Evolutionary conservation across 2,113 vertebrate species (phyloP), one percentile per base, ranked within the genome.

Genomic region (Hiodon tergisus): DNA sequence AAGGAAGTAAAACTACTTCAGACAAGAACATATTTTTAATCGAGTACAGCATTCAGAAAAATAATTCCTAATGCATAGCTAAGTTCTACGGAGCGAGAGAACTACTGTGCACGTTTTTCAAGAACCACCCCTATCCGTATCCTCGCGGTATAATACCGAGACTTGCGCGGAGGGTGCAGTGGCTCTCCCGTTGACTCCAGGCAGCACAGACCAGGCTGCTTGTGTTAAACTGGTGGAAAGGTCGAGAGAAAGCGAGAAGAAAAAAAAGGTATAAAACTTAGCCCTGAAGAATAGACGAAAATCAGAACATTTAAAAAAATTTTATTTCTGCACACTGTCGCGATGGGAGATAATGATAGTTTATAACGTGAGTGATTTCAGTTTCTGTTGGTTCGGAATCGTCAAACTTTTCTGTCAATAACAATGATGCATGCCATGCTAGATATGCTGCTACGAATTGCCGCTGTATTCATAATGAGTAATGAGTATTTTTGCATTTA

Each of bases 331-430:
- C 13, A 50, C 3, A 31, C 46, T 16, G 14, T 51, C 3, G 7
- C 47, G 6, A 57, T 6, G 50, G 1, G 7, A 31, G 6, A 5
- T 4, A 6, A 11, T 16, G 59, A 46, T 51, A 6, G 5, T 47
- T 73, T 62, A 46, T 31, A 74, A 55, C 51, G 6, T 17, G 50
- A 74, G 62, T 74, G 53, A 54, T 74, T 74, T 47, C 7, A 46
- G 62, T 46, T 65, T 46, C 17, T 54, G 51, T 52, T 16, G 4
- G 5, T 67, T 16, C 46, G 5, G 52, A 74, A 31, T 50, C 31
- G 53, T 74, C 16, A 54, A 74, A 74, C 61, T 74, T 74, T 74
- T 66, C 48, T 2, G 51, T 73, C 66, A 66, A 67, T 69, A 10
- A 55, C 74, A 65, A 31, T 31, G 31, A 31, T 31, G 31, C 31